Evolutionary conservation across 2,113 vertebrate species (phyloP), one percentile per base, ranked within the genome.

Genomic region (Ailurus styani): DNA sequence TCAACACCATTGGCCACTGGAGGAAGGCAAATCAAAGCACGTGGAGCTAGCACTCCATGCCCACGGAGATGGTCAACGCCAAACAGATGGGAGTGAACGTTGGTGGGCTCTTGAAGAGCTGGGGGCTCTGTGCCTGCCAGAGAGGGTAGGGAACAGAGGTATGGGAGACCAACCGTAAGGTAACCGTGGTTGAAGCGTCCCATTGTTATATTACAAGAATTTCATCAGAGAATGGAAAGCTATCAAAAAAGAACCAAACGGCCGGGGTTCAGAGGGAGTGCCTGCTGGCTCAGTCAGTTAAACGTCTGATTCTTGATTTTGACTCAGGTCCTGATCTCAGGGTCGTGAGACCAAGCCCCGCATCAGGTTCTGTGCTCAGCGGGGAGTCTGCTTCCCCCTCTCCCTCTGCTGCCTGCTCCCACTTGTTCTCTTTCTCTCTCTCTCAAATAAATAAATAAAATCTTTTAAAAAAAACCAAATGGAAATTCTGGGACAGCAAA

Each of bases 61-160:
- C 23, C 62, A 31, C 11, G 0, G 21, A 31, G 23, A 29, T 0
- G 17, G 31, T 17, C 10, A 29, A 10, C 7, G 17, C 12, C 15
- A 8, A 23, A 45, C 15, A 66, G 57, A 40, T 13, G 20, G 40
- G 5, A 4, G 37, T 27, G n/a, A 23, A 10, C 0, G 9, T 2
- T 3, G 17, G 23, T 2, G 23, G 18, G 14, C 31, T 5, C 3
- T 13, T 4, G 8, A 12, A 18, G 11, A 68, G 18, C 5, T 17
- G 55, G 27, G 45, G 9, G 45, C 40, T 34, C 57, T 42, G 25
- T 1, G 6, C 42, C 2, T 8, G 64, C 37, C 5, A 7, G 25
- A 31, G n/a, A n/a, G 50, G 18, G 9, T 1, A 29, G 25, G 17
- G 54, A 66, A 23, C 21, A 17, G 14, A 57, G 82, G 37, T 9